phyloP scores from a whole-genome alignment of 2,797 vertebrate genomes.

The Channallabes apus region DNA sequence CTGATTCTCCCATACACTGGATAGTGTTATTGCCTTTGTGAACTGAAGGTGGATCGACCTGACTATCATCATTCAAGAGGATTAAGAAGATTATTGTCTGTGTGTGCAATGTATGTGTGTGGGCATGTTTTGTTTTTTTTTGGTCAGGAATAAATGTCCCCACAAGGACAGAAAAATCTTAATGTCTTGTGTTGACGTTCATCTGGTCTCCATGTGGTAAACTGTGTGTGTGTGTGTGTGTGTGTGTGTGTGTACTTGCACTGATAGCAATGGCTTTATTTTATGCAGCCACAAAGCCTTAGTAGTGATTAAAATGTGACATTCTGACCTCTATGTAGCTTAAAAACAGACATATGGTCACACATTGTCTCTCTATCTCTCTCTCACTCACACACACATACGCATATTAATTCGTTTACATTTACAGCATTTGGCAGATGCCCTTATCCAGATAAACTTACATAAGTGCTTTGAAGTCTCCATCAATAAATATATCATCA shows the following conservation, averaged over 20 bases:
- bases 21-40: not conserved
- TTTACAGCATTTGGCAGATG: too few relatives aligned
- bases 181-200: not conserved
- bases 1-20: not conserved
- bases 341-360: slow-evolving; percentile 47
- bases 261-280: slow-evolving; percentile 44
- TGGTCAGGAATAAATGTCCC: not conserved
- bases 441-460: too few relatives aligned
- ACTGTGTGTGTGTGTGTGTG: slow-evolving; percentile 32
- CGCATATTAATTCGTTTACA: too few relatives aligned
- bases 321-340: slow-evolving; percentile 31
- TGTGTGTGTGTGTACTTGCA: not conserved
- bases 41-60: slow-evolving; percentile 17
- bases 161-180: not conserved
- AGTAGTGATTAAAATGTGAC: slow-evolving; percentile 44
- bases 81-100: slow-evolving; percentile 17
- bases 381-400: not conserved
- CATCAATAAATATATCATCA: too few relatives aligned
- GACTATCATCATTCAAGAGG: slow-evolving; percentile 30
- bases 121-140: not conserved
- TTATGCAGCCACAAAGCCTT: slow-evolving; percentile 24
- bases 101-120: not conserved
- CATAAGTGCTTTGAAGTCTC: too few relatives aligned
- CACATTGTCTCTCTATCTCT: not conserved
- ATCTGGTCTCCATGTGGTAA: too few relatives aligned